Percentiles rank a stretch among this genome's conserved stretches.
These are phyloP conservation scores for Ammospiza caudacuta DNA, from an alignment of 2,113 vertebrate genomes.

Conservation along the genomic window DNA sequence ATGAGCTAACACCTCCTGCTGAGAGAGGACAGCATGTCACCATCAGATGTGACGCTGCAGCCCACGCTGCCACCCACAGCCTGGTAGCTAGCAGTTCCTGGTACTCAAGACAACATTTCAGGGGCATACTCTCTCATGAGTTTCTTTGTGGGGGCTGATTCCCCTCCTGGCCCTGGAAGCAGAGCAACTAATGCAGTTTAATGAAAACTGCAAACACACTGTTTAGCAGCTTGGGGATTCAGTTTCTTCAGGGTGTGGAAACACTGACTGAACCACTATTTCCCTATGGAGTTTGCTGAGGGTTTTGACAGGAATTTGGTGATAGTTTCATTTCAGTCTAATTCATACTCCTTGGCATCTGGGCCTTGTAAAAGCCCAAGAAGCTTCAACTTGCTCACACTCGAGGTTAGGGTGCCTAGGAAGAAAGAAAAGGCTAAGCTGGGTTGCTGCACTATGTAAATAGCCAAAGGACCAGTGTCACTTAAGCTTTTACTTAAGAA, in stretches of 20 bases:
- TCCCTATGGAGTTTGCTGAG: neutral
- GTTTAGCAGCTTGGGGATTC: neutral
- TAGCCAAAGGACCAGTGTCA: neutral
- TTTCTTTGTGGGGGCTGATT: neutral
- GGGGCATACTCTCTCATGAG: neutral
- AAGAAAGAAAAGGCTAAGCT: neutral
- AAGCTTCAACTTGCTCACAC: neutral
- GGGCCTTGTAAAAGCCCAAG: neutral
- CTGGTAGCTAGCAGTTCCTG: neutral
- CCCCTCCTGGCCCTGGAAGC: neutral
- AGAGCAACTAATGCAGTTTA: neutral
- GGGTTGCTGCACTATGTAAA: neutral
- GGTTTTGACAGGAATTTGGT: neutral
- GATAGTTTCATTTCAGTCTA: neutral
- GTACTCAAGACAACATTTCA: neutral
- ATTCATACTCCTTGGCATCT: neutral
- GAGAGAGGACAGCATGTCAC: neutral
- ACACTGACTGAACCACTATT: neutral
- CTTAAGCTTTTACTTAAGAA: neutral
- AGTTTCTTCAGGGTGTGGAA: accelerated
- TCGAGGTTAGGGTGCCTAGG: neutral
- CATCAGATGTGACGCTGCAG: neutral
- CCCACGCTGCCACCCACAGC: accelerated
- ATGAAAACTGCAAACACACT: neutral
- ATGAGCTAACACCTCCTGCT: neutral